These are phyloP conservation scores for Eulithis prunata DNA, from an alignment of 2,888 invertebrate genomes.

Conservation along the genomic window DNA sequence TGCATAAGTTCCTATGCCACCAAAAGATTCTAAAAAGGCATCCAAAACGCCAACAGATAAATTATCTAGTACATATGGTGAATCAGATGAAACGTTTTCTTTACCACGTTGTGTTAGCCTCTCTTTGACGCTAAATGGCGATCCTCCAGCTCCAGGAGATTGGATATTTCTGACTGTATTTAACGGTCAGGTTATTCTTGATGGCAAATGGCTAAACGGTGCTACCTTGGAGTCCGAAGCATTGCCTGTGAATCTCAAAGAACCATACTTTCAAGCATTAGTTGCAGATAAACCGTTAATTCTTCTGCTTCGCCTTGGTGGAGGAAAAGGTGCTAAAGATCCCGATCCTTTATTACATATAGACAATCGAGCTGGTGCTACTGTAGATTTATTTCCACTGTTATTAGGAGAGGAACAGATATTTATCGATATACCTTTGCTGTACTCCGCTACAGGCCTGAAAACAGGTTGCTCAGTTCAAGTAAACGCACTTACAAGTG, in stretches of 20 bases:
- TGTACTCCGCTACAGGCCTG: slow-evolving; percentile 56
- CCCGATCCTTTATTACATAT: slow-evolving; percentile 61
- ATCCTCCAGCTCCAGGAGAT: slow-evolving; percentile 53
- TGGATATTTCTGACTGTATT: slow-evolving; percentile 58
- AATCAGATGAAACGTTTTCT: slow-evolving; percentile 46
- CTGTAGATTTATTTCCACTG: slow-evolving; percentile 70
- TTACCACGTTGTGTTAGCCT: slow-evolving; percentile 51
- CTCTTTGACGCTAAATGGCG: slow-evolving; percentile 54
- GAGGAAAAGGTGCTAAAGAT: slow-evolving; percentile 61
- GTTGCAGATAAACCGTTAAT: slow-evolving; percentile 65
- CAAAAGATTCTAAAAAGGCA: slow-evolving; percentile 24
- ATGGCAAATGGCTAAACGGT: slow-evolving; percentile 60
- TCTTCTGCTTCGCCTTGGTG: slow-evolving; percentile 58
- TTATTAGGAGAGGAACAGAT: slow-evolving; percentile 66
- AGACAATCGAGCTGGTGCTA: slow-evolving; percentile 71
- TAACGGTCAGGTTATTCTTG: slow-evolving; percentile 57
- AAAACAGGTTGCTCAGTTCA: slow-evolving; percentile 52
- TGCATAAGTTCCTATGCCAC: slow-evolving; percentile 5
- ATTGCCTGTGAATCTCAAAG: slow-evolving; percentile 60
- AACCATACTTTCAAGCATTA: slow-evolving; percentile 47
- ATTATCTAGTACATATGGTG: slow-evolving; percentile 49
- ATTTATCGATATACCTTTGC: slow-evolving; percentile 51
- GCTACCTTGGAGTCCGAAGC: slow-evolving; percentile 42
- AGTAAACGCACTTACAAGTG: slow-evolving; percentile 52
- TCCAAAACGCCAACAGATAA: slow-evolving; percentile 41